Conservation (phyloP, 2,113 vertebrate species). For the Pardalotus punctatus region DNA sequence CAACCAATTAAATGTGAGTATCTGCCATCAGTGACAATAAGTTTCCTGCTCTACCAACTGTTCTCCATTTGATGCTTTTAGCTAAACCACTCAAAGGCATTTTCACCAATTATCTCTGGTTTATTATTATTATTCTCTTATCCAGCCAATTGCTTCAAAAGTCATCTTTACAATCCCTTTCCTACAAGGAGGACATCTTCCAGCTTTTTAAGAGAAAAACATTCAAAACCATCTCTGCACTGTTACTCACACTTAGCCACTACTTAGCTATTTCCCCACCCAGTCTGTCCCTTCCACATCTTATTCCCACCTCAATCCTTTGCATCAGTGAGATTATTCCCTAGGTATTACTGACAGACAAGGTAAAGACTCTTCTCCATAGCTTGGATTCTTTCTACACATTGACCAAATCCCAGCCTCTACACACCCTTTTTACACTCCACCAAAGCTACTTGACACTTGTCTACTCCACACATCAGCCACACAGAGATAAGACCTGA, state of each 20-base stretch:
- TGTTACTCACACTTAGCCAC: background rate
- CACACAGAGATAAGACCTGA: background rate
- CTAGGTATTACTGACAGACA: background rate
- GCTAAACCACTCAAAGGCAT: background rate
- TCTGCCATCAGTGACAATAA: background rate
- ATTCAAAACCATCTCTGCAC: background rate
- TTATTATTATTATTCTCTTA: background rate
- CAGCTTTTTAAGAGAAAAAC: background rate
- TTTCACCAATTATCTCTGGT: background rate
- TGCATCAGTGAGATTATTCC: background rate
- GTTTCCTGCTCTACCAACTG: background rate
- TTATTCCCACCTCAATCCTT: background rate
- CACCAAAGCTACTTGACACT: background rate
- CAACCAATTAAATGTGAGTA: background rate
- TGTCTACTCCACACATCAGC: background rate
- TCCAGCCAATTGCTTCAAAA: background rate
- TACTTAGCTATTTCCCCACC: background rate
- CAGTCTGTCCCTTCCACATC: background rate
- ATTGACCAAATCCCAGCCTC: background rate
- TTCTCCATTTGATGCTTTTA: background rate
- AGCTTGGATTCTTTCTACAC: background rate
- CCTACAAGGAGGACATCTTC: background rate
- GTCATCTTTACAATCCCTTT: background rate
- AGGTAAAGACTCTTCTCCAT: background rate
- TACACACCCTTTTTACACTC: background rate